These are phyloP conservation scores for Botia kubotai DNA, from an alignment of 2,797 vertebrate genomes.

Conservation along the genomic window DNA sequence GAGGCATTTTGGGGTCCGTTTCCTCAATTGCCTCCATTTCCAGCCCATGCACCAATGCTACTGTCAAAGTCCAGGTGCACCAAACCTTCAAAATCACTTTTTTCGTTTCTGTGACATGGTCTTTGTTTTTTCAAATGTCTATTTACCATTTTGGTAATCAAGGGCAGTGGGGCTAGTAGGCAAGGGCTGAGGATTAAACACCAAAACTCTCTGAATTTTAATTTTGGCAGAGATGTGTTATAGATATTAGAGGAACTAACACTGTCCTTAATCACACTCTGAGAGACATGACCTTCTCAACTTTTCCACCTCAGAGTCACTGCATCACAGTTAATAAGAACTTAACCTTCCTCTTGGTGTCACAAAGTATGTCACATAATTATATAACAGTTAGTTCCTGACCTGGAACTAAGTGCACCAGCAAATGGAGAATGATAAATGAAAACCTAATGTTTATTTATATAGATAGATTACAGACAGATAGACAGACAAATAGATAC, in stretches of 20 bases:
- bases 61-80: not conserved
- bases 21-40: not conserved
- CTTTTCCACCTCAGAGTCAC: not conserved
- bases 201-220: constrained; percentile 16
- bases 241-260: constrained; percentile 28
- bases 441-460: not conserved
- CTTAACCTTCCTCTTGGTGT: not conserved
- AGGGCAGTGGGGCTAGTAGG: constrained; percentile 32
- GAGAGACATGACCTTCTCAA: not conserved
- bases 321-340: not conserved
- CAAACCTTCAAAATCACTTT: not conserved
- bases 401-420: not conserved
- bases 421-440: not conserved
- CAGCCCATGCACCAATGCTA: not conserved
- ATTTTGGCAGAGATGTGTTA: constrained; percentile 29
- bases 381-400: not conserved
- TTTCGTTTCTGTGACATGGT: not conserved
- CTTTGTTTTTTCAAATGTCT: constrained; percentile 10
- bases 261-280: constrained; percentile 35
- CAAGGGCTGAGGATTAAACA: not conserved
- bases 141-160: constrained; percentile 38
- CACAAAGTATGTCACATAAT: not conserved
- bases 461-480: no score
- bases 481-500: no score
- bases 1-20: not conserved